Evolutionary conservation across 2,113 vertebrate species (phyloP).

Genomic region (Tupaia chinensis): DNA sequence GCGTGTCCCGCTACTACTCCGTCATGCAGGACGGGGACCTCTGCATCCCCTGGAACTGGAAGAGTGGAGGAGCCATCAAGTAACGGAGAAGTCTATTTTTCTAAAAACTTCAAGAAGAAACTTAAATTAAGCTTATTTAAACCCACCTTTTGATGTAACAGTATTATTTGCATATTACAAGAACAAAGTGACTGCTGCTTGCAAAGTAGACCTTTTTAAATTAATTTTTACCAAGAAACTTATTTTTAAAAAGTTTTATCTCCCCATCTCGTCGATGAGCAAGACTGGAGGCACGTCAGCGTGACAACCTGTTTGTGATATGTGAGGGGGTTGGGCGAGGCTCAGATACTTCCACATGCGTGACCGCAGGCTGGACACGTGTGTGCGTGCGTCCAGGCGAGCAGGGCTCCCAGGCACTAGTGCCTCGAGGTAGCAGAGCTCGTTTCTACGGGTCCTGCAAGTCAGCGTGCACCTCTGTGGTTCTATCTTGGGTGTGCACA

Average conservation of each 20-base stretch:
- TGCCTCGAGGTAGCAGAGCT: background rate
- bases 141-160: slow-evolving; percentile 76
- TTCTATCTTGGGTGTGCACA: background rate
- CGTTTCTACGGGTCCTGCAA: background rate
- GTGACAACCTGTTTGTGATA: background rate
- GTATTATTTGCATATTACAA: slow-evolving; percentile 63
- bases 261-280: slow-evolving; percentile 28
- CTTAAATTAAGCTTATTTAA: slow-evolving; percentile 83
- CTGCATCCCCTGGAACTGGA: slow-evolving; percentile 98
- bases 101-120: slow-evolving; percentile 73
- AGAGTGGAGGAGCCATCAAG: slow-evolving; percentile 86
- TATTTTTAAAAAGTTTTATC: slow-evolving; percentile 51
- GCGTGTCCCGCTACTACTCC: slow-evolving; percentile 95
- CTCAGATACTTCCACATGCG: slow-evolving; percentile 35
- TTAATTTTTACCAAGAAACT: slow-evolving; percentile 44
- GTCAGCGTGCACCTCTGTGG: rapidly evolving
- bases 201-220: slow-evolving; percentile 19
- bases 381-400: background rate
- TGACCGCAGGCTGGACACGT: background rate
- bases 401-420: too few relatives aligned
- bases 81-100: slow-evolving; percentile 77
- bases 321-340: background rate
- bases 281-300: slow-evolving; percentile 39
- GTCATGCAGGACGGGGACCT: slow-evolving; percentile 97
- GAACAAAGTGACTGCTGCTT: slow-evolving; percentile 77